Percentiles rank a stretch among this genome's conserved stretches.
Conservation (phyloP, 2,888 invertebrate genomes). For the Clistopyga incitator region DNA sequence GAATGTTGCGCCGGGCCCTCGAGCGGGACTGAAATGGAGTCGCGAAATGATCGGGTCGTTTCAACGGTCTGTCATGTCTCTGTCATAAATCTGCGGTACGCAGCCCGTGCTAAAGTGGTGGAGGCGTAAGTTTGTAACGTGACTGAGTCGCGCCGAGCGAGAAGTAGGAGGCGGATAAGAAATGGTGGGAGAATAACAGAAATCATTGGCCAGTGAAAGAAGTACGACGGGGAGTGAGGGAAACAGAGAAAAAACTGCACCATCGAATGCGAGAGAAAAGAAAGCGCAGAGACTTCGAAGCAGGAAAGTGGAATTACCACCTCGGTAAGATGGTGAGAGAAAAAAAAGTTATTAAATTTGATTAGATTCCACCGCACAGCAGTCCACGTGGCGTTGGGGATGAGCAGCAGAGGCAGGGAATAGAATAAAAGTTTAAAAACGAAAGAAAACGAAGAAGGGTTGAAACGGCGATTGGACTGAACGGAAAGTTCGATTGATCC, state of each 20-base stretch:
- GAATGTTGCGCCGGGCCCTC: constrained; percentile 25
- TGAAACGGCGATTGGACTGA: constrained; percentile 66
- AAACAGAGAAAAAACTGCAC: constrained; percentile 9
- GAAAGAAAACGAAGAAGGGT: constrained; percentile 72
- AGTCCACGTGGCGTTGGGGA: constrained; percentile 42
- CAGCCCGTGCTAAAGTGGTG: constrained; percentile 64
- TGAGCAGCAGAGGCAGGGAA: constrained; percentile 43
- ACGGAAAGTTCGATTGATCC: neutral
- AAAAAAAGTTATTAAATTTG: constrained; percentile 83
- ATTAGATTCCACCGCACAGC: constrained; percentile 79
- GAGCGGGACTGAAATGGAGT: constrained; percentile 72
- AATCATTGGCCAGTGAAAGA: constrained; percentile 3
- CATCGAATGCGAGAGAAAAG: constrained; percentile 2
- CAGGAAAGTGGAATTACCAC: constrained; percentile 7
- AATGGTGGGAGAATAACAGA: constrained; percentile 31
- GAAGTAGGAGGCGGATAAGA: neutral
- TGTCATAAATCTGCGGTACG: constrained; percentile 79
- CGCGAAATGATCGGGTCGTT: constrained; percentile 76
- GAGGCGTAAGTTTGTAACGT: constrained; percentile 77
- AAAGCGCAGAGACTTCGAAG: neutral
- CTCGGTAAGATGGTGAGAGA: constrained; percentile 27
- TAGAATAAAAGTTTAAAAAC: neutral
- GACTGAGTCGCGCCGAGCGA: constrained; percentile 60
- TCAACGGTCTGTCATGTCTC: constrained; percentile 76
- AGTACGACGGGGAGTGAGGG: neutral